Evolutionary conservation across 2,113 vertebrate genomes (phyloP).

Genomic region (Phycodurus eques): DNA sequence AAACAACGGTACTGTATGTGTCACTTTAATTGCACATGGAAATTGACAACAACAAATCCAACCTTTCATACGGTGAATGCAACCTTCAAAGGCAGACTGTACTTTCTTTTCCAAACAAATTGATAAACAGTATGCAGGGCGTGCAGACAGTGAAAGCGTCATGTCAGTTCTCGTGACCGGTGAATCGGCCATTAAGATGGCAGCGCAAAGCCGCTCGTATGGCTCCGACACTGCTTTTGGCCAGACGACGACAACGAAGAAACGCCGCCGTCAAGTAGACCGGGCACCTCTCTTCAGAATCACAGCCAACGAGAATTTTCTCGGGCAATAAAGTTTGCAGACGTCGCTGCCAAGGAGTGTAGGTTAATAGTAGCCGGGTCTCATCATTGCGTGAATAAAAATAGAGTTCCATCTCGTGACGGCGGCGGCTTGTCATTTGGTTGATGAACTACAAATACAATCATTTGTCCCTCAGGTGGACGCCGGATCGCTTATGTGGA

Average conservation of each 20-base stretch:
- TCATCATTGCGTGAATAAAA: slow-evolving; percentile 15
- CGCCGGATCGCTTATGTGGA: neutral
- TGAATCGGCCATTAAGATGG: neutral
- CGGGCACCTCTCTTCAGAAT: slow-evolving; percentile 25
- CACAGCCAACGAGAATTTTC: slow-evolving; percentile 20
- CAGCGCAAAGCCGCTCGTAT: slow-evolving; percentile 10
- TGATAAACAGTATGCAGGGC: neutral
- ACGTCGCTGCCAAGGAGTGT: neutral
- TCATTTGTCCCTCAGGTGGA: neutral
- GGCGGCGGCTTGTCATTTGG: slow-evolving; percentile 7
- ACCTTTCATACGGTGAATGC: neutral
- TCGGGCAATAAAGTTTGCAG: slow-evolving; percentile 20
- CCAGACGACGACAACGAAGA: slow-evolving; percentile 44
- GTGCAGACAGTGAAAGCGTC: neutral
- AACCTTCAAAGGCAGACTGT: neutral
- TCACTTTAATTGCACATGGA: neutral
- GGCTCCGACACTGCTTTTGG: slow-evolving; percentile 37
- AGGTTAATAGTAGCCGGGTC: slow-evolving; percentile 20
- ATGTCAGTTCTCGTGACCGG: neutral
- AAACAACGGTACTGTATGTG: neutral
- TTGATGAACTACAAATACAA: slow-evolving; percentile 11
- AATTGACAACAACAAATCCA: neutral
- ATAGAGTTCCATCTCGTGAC: slow-evolving; percentile 23
- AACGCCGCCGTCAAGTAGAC: slow-evolving; percentile 22
- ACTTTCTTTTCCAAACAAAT: neutral